Base-by-base conservation (phyloP, 1,140 invertebrate genomes). In the Solenopsis invicta region DNA sequence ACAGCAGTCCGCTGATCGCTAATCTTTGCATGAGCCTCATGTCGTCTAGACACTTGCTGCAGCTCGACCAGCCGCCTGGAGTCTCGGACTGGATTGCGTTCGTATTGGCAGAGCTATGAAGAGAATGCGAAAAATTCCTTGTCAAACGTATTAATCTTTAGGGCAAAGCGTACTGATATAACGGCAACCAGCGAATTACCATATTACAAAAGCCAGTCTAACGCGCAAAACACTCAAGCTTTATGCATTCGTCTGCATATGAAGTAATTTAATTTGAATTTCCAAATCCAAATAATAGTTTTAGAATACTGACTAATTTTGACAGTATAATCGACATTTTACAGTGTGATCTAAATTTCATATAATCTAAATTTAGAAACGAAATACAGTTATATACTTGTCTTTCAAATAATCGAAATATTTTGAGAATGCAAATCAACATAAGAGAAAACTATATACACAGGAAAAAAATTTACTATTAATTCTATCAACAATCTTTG, bases 21-120 rank as follows among this genome's bases (percentile, higher is more conserved):
- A 95, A 50, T 87, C 94, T 94, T 87, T 95, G 94, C 92, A 95
- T 93, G 66, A 95, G 87, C 87, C 94, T 92, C 94, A 94, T 94
- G 16, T 94, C 91, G 92, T 86, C 82, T 75, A 88, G 86, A 89
- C 89, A 92, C 87, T 93, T 91, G 87, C 87, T 54, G 89, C 91
- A 89, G 87, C 74, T 88, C 80, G 88, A 90, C 88, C 81, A 89
- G 87, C 87, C 85, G 89, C 86, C 87, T 85, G 92, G 91, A 59
- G 86, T 92, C 45, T 84, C 92, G 64, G 87, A 80, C 50, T 69
- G 76, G 77, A 90, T 88, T 82, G 74, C 90, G 87, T 88, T 93
- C 92, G 90, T 94, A 93, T 91, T 92, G 92, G 41, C 87, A 89
- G 80, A 90, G 88, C 91, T 93, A 86, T 52, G 76, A 18, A 76